Evolutionary conservation across 2,113 vertebrate genomes (phyloP).

Genomic region (Corydoras sp.): DNA sequence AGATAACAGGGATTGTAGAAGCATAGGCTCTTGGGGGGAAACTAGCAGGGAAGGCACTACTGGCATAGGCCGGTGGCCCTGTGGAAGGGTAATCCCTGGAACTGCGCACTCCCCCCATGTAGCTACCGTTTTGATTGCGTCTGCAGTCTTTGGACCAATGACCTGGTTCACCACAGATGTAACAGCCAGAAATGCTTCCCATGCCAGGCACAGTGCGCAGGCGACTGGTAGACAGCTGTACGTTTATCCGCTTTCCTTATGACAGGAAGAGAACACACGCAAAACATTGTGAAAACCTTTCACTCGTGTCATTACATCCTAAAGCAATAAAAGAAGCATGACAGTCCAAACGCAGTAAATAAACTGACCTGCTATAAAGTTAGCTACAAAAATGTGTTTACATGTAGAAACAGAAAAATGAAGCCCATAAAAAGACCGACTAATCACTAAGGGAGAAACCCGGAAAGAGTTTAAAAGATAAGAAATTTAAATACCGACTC

Average conservation of each 20-base stretch:
- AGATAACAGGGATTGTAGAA: conserved; percentile 20
- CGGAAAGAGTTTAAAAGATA: not conserved
- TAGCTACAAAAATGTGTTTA: no score
- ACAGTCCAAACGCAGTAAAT: conserved; percentile 17
- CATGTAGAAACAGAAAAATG: no score
- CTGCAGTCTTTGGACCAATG: conserved; percentile 97
- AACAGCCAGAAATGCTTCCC: conserved; percentile 94
- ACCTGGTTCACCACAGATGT: conserved; percentile 90
- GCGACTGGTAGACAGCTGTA: conserved; percentile 93
- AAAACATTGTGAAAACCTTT: conserved; percentile 54
- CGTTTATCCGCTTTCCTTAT: conserved; percentile 95
- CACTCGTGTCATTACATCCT: conserved; percentile 28
- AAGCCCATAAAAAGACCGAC: no score
- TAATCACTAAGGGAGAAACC: no score
- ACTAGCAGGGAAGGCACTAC: conserved; percentile 51
- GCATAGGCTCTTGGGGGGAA: conserved; percentile 48
- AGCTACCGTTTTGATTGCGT: conserved; percentile 67
- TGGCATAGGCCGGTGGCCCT: not conserved
- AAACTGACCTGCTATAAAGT: no score
- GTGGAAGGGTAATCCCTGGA: conserved; percentile 46
- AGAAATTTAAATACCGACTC: no score
- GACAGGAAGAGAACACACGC: conserved; percentile 74
- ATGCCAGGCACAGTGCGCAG: conserved; percentile 91
- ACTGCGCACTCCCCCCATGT: conserved; percentile 41
- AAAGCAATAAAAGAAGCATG: conserved; percentile 27